A percentile compares a stretch with the other conserved stretches of the same genome.
Evolutionary conservation across 2,113 vertebrate genomes (phyloP).

Genomic region (Colinus virginianus): DNA sequence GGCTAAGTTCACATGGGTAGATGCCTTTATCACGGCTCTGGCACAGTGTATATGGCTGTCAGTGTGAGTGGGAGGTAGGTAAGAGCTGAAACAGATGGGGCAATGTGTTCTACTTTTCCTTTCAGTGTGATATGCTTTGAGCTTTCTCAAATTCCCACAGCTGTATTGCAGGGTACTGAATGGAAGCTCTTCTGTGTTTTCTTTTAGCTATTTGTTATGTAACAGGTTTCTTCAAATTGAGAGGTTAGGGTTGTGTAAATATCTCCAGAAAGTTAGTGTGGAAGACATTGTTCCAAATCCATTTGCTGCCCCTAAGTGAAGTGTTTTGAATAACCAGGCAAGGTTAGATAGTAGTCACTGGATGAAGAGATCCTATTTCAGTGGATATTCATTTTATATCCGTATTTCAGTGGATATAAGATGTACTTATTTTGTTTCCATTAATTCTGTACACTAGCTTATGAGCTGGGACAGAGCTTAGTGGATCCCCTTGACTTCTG

Average conservation of each 20-base stretch:
- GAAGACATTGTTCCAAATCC: neutral
- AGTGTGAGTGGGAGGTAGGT: slow-evolving; percentile 42
- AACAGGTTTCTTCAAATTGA: neutral
- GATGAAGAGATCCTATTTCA: neutral
- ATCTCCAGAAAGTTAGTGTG: neutral
- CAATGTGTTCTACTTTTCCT: neutral
- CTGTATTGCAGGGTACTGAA: neutral
- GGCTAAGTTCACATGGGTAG: slow-evolving; percentile 6
- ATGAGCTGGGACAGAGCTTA: too few species aligned
- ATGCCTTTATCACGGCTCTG: slow-evolving; percentile 7
- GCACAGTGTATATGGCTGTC: neutral
- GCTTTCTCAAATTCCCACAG: neutral
- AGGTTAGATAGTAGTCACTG: neutral
- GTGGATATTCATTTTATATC: too few species aligned
- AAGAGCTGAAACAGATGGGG: neutral
- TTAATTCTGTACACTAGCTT: neutral
- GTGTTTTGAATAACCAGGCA: neutral
- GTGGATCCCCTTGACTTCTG: neutral
- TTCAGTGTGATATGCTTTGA: neutral
- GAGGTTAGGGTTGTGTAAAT: neutral
- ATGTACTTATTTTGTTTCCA: neutral
- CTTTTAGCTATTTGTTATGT: neutral
- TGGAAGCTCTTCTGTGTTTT: neutral
- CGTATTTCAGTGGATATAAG: neutral
- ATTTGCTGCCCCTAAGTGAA: neutral